phyloP scores from a whole-genome alignment of 2,113 vertebrate species.

The Thamnophis sirtalis region DNA sequence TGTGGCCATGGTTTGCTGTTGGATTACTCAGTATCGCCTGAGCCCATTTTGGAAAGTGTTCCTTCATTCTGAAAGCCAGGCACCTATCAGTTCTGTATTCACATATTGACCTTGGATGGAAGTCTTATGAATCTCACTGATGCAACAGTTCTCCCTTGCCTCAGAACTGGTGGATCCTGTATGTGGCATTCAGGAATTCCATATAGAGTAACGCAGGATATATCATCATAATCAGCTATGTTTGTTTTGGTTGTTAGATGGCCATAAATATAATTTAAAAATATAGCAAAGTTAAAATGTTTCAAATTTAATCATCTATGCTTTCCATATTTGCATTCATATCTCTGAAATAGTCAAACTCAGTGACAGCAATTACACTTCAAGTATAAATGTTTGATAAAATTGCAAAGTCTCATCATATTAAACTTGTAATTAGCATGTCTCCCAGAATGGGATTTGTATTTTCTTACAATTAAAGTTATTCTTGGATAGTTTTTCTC shows the following conservation, averaged over 20 bases:
- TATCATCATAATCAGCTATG: not conserved
- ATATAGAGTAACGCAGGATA: not conserved
- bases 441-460: not conserved
- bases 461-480: not conserved
- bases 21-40: too few relatives aligned
- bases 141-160: not conserved
- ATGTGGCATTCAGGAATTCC: not conserved
- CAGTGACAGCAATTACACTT: constrained; percentile 27
- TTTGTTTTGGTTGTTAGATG: constrained; percentile 42
- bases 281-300: constrained; percentile 20
- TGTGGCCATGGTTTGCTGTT: too few relatives aligned
- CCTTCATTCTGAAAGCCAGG: too few relatives aligned
- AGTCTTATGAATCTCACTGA: not conserved
- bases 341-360: not conserved
- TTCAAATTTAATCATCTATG: constrained; percentile 24
- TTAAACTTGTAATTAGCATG: constrained; percentile 30
- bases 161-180: not conserved
- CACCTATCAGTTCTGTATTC: too few relatives aligned
- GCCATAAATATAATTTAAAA: constrained; percentile 15
- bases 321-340: constrained; percentile 30
- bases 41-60: too few relatives aligned
- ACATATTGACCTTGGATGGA: not conserved
- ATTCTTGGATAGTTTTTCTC: not conserved
- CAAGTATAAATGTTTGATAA: constrained; percentile 33
- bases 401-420: constrained; percentile 40